Conservation (phyloP, 2,797 vertebrate species). For the Platalea minor region DNA sequence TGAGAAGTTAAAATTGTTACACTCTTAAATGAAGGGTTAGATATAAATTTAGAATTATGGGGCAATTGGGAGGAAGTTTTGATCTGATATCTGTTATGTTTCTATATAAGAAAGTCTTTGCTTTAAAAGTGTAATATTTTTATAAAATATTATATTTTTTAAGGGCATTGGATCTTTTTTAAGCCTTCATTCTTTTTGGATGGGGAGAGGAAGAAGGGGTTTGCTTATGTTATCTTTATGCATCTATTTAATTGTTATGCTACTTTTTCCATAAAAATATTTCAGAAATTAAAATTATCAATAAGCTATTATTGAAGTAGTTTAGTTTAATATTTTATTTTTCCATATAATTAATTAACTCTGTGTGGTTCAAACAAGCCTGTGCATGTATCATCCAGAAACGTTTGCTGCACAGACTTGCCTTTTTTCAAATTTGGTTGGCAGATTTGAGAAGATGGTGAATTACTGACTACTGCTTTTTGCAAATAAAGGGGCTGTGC, state of each 20-base stretch:
- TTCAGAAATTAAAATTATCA: neutral
- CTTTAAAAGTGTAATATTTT: neutral
- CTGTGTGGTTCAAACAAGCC: neutral
- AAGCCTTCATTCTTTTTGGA: neutral
- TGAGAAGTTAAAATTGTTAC: neutral
- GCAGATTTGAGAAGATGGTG: neutral
- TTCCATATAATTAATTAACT: neutral
- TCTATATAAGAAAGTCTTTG: neutral
- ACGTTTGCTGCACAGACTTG: neutral
- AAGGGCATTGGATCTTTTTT: neutral
- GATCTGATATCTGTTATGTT: neutral
- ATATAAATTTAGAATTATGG: neutral
- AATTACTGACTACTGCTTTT: neutral
- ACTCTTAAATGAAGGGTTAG: neutral
- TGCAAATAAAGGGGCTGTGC: neutral
- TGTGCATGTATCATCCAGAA: neutral
- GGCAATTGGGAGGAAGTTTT: neutral
- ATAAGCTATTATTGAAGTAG: neutral
- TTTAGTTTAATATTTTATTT: neutral
- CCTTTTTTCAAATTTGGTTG: neutral
- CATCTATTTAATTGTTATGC: neutral
- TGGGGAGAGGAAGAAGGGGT: neutral
- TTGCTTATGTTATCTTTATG: neutral
- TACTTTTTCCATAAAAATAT: neutral
- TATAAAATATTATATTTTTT: neutral